A percentile compares a stretch with the other conserved stretches of the same genome.
phyloP scores from a whole-genome alignment of 1,140 invertebrate species.

The Centruroides sculpturatus region DNA sequence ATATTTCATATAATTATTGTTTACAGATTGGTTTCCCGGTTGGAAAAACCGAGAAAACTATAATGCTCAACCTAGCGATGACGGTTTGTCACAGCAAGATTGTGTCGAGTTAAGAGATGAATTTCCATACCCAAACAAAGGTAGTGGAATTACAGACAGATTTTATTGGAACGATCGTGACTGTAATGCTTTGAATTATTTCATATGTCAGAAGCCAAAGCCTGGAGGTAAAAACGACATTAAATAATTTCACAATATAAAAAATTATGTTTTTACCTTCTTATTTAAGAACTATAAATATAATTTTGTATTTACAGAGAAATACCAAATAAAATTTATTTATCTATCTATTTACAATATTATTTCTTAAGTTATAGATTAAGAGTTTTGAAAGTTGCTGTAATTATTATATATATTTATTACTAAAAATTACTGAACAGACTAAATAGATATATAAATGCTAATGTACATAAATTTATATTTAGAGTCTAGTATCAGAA shows the following conservation, averaged over 20 bases:
- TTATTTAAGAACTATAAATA: too few species aligned
- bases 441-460: too few species aligned
- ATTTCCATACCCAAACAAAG: constrained; percentile 19
- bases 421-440: too few species aligned
- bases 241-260: neutral
- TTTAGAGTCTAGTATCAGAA: constrained; percentile 45
- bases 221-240: constrained; percentile 33
- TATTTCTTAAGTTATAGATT: too few species aligned
- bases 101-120: constrained; percentile 54
- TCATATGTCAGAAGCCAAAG: constrained; percentile 47
- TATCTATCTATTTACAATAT: too few species aligned
- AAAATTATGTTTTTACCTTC: too few species aligned
- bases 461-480: neutral
- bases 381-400: too few species aligned
- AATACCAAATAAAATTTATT: too few species aligned
- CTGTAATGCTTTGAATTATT: constrained; percentile 50
- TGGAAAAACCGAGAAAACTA: constrained; percentile 45
- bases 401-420: too few species aligned
- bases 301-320: too few species aligned
- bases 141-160: constrained; percentile 21
- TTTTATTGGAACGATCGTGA: constrained; percentile 62
- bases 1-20: too few species aligned
- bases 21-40: constrained; percentile 61
- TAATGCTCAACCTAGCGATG: constrained; percentile 60
- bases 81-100: constrained; percentile 56